A percentile compares a stretch with the other conserved stretches of the same genome.
Conservation (phyloP, 2,113 vertebrate genomes). For the Motacilla tschutschensis region DNA sequence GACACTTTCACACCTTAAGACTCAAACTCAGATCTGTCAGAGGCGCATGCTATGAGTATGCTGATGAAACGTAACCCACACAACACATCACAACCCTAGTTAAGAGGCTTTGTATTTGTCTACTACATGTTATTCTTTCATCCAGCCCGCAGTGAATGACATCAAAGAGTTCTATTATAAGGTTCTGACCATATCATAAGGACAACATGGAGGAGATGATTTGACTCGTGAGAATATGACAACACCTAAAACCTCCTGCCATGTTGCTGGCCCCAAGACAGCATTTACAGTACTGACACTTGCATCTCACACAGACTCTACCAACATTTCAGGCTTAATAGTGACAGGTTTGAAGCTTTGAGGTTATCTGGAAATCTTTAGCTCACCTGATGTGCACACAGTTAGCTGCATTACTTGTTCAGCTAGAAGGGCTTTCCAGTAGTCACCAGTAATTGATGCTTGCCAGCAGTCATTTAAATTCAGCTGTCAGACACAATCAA, state of each 20-base stretch:
- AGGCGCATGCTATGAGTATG: slow-evolving; percentile 20
- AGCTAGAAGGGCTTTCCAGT: not conserved
- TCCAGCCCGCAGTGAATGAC: not conserved
- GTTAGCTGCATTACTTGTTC: not conserved
- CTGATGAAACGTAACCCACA: slow-evolving; percentile 55
- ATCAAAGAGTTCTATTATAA: slow-evolving; percentile 9
- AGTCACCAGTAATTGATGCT: not conserved
- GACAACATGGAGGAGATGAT: not conserved
- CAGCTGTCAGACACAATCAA: not conserved
- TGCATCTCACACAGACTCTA: not conserved
- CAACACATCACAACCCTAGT: not conserved
- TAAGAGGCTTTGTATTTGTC: slow-evolving; percentile 31
- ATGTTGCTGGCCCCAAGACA: not conserved
- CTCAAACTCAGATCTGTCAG: slow-evolving; percentile 30
- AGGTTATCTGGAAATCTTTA: not conserved
- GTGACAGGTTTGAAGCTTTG: not conserved
- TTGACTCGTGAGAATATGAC: not conserved
- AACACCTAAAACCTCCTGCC: not conserved
- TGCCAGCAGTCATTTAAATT: not conserved
- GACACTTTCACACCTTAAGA: slow-evolving; percentile 58
- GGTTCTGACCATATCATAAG: not conserved
- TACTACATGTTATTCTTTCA: slow-evolving; percentile 48
- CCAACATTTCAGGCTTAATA: not conserved
- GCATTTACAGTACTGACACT: not conserved
- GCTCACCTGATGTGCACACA: not conserved